Evolutionary conservation across 2,888 invertebrate genomes (phyloP).

Genomic region (Mylabris sibirica): DNA sequence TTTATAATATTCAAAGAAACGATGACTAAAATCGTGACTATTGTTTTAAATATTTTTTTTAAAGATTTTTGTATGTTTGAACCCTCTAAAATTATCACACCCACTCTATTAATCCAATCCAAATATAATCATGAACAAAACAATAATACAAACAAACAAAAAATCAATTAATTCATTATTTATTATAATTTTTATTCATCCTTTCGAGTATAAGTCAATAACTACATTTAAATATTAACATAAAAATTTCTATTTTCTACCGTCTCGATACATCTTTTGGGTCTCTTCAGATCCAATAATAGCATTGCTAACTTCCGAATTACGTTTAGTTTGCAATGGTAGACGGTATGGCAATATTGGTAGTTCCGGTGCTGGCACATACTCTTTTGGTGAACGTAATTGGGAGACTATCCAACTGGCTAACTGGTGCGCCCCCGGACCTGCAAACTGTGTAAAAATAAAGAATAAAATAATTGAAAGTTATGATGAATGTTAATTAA

Average conservation of each 20-base stretch:
- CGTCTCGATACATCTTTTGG: slow-evolving; percentile 55
- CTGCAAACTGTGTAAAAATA: slow-evolving; percentile 39
- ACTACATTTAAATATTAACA: slow-evolving; percentile 17
- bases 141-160: neutral
- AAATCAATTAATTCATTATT: neutral
- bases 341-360: slow-evolving; percentile 50
- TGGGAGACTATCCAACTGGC: slow-evolving; percentile 55
- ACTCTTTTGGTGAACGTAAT: slow-evolving; percentile 48
- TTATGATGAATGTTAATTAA: too few species aligned
- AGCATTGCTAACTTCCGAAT: slow-evolving; percentile 55
- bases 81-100: neutral
- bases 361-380: slow-evolving; percentile 45
- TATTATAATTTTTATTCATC: slow-evolving; percentile 24
- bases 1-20: neutral
- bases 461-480: too few species aligned
- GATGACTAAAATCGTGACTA: neutral
- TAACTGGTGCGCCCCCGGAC: slow-evolving; percentile 55
- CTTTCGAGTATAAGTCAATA: slow-evolving; percentile 24
- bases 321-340: slow-evolving; percentile 51
- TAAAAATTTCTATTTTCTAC: slow-evolving; percentile 32
- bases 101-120: neutral
- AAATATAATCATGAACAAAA: neutral
- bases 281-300: slow-evolving; percentile 54
- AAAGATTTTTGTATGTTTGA: neutral
- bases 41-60: neutral